Conservation (phyloP, 2,113 vertebrate species). For the Menidia beryllina region DNA sequence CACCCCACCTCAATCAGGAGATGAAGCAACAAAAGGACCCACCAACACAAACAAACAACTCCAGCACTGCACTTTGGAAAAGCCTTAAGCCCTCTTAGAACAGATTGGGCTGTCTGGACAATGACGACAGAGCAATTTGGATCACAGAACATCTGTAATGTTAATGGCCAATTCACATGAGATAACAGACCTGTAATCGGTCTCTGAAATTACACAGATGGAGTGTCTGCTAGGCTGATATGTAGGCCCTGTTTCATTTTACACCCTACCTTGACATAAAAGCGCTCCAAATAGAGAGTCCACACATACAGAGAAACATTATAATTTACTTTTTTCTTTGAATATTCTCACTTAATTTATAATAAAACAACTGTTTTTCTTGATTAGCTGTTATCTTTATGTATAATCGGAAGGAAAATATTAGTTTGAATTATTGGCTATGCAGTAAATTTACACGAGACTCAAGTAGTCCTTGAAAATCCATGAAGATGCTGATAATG, state of each 20-base stretch:
- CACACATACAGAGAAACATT: constrained; percentile 4
- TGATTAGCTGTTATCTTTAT: too few species aligned
- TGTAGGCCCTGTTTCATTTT: constrained; percentile 35
- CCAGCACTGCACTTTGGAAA: constrained; percentile 16
- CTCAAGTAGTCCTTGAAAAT: too few species aligned
- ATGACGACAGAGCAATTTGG: constrained; percentile 33
- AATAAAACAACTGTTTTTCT: too few species aligned
- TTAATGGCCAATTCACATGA: constrained; percentile 48
- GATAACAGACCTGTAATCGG: constrained; percentile 46
- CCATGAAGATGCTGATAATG: too few species aligned
- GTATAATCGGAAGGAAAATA: too few species aligned
- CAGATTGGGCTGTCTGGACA: constrained; percentile 19
- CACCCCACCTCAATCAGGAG: constrained; percentile 9
- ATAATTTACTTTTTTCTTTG: too few species aligned
- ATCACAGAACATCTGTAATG: constrained; percentile 44
- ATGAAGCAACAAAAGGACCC: constrained; percentile 18
- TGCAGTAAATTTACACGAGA: too few species aligned
- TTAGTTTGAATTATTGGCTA: too few species aligned
- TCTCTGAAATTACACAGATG: constrained; percentile 46
- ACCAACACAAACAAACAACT: constrained; percentile 24
- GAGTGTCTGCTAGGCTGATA: constrained; percentile 46
- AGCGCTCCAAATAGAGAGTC: neutral
- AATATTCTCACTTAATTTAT: too few species aligned
- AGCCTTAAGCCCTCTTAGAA: constrained; percentile 14
- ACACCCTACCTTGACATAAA: constrained; percentile 4